phyloP scores from a whole-genome alignment of 1,140 invertebrate genomes.

The Macrocentrus cingulum region DNA sequence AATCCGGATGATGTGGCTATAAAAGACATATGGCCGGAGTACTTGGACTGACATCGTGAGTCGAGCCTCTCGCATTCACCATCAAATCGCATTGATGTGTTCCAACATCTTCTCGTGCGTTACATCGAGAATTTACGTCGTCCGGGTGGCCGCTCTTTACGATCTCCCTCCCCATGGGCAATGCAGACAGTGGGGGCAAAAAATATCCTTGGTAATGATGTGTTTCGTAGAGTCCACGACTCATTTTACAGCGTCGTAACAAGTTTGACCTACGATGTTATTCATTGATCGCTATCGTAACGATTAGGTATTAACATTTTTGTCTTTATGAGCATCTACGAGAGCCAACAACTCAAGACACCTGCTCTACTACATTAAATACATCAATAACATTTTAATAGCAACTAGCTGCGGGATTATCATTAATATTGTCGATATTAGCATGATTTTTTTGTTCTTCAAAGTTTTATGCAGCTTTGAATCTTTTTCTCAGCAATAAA shows the following conservation, averaged over 20 bases:
- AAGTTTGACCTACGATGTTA: slow-evolving; percentile 19
- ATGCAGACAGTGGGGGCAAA: background rate
- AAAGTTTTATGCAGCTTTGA: too few relatives aligned
- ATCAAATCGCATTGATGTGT: slow-evolving; percentile 13
- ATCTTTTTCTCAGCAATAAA: too few relatives aligned
- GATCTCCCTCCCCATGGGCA: slow-evolving; percentile 27
- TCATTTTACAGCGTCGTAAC: slow-evolving; percentile 26
- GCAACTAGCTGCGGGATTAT: too few relatives aligned
- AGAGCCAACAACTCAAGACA: too few relatives aligned
- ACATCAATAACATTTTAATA: too few relatives aligned
- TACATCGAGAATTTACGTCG: slow-evolving; percentile 38
- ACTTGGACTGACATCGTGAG: background rate
- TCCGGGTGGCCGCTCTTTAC: slow-evolving; percentile 45
- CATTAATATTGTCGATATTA: too few relatives aligned
- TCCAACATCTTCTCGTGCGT: slow-evolving; percentile 27
- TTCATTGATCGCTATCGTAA: slow-evolving; percentile 22
- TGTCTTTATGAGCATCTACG: too few relatives aligned
- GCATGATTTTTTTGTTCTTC: too few relatives aligned
- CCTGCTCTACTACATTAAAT: too few relatives aligned
- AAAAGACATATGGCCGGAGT: slow-evolving; percentile 34
- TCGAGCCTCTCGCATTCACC: background rate
- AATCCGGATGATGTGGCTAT: slow-evolving; percentile 49
- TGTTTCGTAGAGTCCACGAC: slow-evolving; percentile 7
- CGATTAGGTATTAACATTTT: background rate
- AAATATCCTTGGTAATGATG: slow-evolving; percentile 4